Conservation (phyloP, 2,797 vertebrate genomes). For the Sebastes elongatus region DNA sequence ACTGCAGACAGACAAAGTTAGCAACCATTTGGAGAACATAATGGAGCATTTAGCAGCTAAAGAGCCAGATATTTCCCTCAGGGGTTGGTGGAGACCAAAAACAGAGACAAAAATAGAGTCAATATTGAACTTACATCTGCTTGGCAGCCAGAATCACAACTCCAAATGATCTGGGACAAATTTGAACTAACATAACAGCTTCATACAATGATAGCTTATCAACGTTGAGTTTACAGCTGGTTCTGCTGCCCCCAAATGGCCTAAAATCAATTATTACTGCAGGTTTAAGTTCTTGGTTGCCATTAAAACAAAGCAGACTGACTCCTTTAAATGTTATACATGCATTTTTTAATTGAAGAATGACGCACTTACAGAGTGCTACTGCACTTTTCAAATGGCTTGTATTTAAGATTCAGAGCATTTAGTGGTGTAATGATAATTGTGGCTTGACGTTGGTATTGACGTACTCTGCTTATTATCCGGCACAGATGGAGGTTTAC, state of each 20-base stretch:
- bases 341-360: neutral
- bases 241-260: neutral
- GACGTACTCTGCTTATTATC: slow-evolving; percentile 30
- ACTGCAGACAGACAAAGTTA: neutral
- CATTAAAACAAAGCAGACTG: neutral
- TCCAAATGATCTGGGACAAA: neutral
- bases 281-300: neutral
- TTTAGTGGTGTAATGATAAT: slow-evolving; percentile 19
- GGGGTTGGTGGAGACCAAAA: no score
- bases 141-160: neutral
- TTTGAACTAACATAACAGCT: neutral
- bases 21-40: neutral
- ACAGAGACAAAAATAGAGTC: no score
- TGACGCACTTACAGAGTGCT: neutral
- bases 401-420: slow-evolving; percentile 1
- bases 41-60: neutral
- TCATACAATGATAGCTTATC: neutral
- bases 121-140: no score
- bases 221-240: neutral
- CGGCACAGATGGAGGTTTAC: slow-evolving; percentile 24
- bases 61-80: no score
- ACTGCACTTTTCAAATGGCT: neutral
- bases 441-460: slow-evolving; percentile 13
- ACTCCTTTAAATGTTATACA: neutral
- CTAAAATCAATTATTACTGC: neutral